Evolutionary conservation across 37 sponge, comb jelly and placozoan species (phyloP).

Genomic region (Amphimedon queenslandica): DNA sequence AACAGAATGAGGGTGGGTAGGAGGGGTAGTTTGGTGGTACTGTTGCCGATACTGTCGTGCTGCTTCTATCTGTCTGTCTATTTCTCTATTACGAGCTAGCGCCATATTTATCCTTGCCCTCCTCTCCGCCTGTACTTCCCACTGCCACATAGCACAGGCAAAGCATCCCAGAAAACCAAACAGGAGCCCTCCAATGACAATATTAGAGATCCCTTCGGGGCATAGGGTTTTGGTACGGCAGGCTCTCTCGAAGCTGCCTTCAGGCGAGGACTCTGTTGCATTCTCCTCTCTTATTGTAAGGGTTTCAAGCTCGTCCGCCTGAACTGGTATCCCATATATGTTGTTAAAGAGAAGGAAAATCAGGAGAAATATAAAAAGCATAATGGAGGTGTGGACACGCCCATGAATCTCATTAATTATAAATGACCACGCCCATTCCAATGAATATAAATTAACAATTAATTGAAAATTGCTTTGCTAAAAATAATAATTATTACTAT

Average conservation of each 20-base stretch:
- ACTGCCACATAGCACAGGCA: conserved; percentile 4
- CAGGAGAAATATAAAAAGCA: too few species aligned
- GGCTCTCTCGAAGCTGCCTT: neutral
- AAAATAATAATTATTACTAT: conserved; percentile 17
- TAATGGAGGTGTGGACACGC: too few species aligned
- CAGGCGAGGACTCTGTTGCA: too few species aligned
- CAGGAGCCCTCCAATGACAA: neutral
- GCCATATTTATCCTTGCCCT: conserved; percentile 18
- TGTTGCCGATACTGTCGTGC: neutral
- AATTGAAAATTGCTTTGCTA: neutral
- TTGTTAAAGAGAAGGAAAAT: too few species aligned
- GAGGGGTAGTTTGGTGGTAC: too few species aligned
- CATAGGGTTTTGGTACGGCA: conserved; percentile 1
- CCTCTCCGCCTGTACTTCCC: conserved; percentile 5
- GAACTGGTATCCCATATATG: too few species aligned
- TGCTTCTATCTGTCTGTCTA: conserved; percentile 25
- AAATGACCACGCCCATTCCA: neutral
- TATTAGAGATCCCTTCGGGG: conserved; percentile 37
- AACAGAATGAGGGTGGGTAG: too few species aligned
- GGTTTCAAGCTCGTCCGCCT: too few species aligned
- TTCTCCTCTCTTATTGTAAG: too few species aligned
- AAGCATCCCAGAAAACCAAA: conserved; percentile 10
- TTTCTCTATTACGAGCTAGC: conserved; percentile 31
- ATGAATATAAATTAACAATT: neutral
- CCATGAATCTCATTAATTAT: too few species aligned